Evolutionary conservation across 2,888 invertebrate species (phyloP).

Genomic region (Polyommatus icarus): DNA sequence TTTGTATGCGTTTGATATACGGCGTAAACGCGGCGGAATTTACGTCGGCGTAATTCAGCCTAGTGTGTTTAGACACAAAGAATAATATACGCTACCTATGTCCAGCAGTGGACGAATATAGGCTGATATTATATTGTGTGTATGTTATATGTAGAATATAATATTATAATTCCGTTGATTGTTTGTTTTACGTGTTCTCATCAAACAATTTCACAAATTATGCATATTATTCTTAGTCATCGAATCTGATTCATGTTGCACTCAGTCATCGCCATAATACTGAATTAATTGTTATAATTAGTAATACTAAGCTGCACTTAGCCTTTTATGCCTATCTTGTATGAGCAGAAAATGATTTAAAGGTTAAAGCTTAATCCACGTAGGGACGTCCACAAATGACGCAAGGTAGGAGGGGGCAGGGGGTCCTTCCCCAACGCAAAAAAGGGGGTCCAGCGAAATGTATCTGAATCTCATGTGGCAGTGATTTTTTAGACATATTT

Average conservation of each 20-base stretch:
- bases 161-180: not conserved
- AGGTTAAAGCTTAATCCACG: not conserved
- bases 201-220: conserved; percentile 4
- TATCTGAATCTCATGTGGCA: not conserved
- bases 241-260: conserved; percentile 11
- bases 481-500: no score
- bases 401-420: not conserved
- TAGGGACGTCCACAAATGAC: not conserved
- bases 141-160: no score
- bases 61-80: no score
- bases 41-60: no score
- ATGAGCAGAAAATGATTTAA: not conserved
- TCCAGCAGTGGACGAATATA: no score
- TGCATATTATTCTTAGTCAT: conserved; percentile 5
- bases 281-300: not conserved
- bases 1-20: no score
- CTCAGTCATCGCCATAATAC: not conserved
- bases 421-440: no score
- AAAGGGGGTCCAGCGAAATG: not conserved
- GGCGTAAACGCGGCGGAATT: no score
- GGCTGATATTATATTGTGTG: no score
- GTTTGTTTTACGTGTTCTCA: not conserved
- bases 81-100: no score
- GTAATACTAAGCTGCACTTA: not conserved
- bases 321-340: not conserved